A percentile compares a stretch with the other conserved stretches of the same genome.
These are phyloP conservation scores for Sarcophaga rosellei DNA, from an alignment of 2,888 invertebrate species.

Conservation along the genomic window DNA sequence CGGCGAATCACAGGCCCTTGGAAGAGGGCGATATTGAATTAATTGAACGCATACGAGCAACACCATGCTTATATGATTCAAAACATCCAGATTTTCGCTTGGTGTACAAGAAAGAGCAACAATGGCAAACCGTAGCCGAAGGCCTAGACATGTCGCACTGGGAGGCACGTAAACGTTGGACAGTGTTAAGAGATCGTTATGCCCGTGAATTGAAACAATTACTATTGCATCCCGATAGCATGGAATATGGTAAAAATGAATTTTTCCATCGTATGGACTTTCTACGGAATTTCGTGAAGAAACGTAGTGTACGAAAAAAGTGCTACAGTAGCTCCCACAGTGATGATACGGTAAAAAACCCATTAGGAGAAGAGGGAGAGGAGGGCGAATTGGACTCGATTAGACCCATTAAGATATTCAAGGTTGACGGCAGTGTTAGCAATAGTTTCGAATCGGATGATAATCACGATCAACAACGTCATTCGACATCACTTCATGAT, in stretches of 20 bases:
- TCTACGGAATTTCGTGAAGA: conserved; percentile 76
- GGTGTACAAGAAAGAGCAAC: conserved; percentile 77
- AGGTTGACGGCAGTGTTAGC: conserved; percentile 26
- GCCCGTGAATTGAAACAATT: conserved; percentile 79
- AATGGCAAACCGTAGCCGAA: conserved; percentile 79
- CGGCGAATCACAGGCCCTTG: conserved; percentile 75
- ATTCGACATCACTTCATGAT: neutral
- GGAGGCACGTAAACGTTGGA: conserved; percentile 79
- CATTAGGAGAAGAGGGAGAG: neutral
- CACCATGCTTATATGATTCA: conserved; percentile 79
- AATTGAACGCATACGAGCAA: conserved; percentile 76
- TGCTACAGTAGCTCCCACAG: neutral
- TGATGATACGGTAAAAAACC: neutral
- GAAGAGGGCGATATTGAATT: conserved; percentile 76
- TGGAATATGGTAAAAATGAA: conserved; percentile 75
- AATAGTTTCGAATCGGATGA: conserved; percentile 64
- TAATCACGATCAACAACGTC: neutral
- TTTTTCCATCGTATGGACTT: conserved; percentile 79
- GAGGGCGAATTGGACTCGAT: neutral
- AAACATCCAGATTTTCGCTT: conserved; percentile 78
- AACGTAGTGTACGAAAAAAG: conserved; percentile 69
- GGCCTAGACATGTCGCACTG: conserved; percentile 72
- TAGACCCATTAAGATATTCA: conserved; percentile 33
- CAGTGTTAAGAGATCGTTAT: conserved; percentile 80
- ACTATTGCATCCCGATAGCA: conserved; percentile 73